phyloP scores from a whole-genome alignment of 2,888 invertebrate genomes.

The Lepidochitona cinerea region DNA sequence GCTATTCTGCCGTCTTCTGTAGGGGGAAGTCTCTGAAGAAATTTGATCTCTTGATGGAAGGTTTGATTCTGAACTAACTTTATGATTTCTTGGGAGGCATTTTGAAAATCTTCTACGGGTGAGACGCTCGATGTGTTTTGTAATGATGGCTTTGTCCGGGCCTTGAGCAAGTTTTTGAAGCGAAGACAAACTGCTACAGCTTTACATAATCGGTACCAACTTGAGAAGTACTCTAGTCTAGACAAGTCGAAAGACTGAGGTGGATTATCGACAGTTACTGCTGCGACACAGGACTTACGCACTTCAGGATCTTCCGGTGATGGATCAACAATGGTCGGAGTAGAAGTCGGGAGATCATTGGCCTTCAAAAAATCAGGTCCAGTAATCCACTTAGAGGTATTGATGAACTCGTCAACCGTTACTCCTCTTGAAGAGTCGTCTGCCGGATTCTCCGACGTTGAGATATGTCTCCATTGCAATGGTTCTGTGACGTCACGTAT shows the following conservation, averaged over 20 bases:
- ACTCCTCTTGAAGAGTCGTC: constrained; percentile 29
- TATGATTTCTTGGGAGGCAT: too few species aligned
- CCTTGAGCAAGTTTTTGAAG: background rate
- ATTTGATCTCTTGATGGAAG: too few species aligned
- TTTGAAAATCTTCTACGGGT: too few species aligned
- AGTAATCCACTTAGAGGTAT: constrained; percentile 9
- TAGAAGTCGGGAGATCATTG: too few species aligned
- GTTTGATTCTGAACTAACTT: too few species aligned
- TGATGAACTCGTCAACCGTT: background rate
- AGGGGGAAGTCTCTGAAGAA: background rate
- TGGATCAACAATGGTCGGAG: too few species aligned
- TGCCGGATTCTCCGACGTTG: constrained; percentile 25
- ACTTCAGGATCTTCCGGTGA: constrained; percentile 4
- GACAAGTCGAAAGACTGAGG: too few species aligned
- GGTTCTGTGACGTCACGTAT: constrained; percentile 15
- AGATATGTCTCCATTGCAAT: constrained; percentile 20
- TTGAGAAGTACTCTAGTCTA: too few species aligned
- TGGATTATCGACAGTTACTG: too few species aligned
- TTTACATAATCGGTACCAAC: background rate
- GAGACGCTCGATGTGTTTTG: too few species aligned
- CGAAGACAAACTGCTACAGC: background rate
- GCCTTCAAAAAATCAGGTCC: constrained; percentile 14
- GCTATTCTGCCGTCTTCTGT: too few species aligned
- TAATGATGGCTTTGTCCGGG: background rate
- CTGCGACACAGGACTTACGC: background rate